These are phyloP conservation scores for Diaprepes abbreviatus DNA, from an alignment of 2,888 invertebrate genomes.

Conservation along the genomic window DNA sequence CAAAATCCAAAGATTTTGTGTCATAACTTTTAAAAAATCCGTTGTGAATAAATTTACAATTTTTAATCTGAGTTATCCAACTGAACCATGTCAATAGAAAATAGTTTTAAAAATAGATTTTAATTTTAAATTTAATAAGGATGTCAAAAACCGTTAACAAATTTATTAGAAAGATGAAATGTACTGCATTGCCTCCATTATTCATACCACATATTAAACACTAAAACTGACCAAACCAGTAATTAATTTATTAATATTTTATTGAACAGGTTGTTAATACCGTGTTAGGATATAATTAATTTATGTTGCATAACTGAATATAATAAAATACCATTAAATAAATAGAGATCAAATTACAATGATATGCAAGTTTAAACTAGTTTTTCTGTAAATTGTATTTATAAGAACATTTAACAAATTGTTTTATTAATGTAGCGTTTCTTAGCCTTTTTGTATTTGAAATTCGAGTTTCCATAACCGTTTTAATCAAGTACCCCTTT, in stretches of 20 bases:
- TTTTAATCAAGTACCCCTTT: too few species aligned
- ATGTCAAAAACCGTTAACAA: constrained; percentile 9
- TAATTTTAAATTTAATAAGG: constrained; percentile 7
- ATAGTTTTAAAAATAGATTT: too few species aligned
- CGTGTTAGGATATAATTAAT: neutral
- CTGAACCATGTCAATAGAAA: too few species aligned
- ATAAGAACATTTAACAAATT: neutral
- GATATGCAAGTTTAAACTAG: constrained; percentile 1
- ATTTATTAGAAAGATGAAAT: constrained; percentile 1
- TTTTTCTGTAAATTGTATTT: neutral
- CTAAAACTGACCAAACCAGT: neutral
- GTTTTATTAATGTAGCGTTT: too few species aligned
- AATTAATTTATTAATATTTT: constrained; percentile 19
- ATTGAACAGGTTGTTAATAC: constrained; percentile 16
- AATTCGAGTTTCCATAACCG: too few species aligned
- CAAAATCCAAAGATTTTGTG: too few species aligned
- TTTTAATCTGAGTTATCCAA: too few species aligned
- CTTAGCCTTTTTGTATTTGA: too few species aligned
- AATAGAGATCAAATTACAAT: neutral
- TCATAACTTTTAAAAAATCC: too few species aligned
- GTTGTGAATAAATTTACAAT: too few species aligned
- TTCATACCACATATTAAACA: constrained; percentile 5
- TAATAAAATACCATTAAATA: neutral
- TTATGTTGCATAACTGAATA: neutral
- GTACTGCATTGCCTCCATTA: neutral